Evolutionary conservation across 2,888 invertebrate species (phyloP), one percentile per base, ranked within the genome.

Genomic region (Himalopsyche kuldschensis): DNA sequence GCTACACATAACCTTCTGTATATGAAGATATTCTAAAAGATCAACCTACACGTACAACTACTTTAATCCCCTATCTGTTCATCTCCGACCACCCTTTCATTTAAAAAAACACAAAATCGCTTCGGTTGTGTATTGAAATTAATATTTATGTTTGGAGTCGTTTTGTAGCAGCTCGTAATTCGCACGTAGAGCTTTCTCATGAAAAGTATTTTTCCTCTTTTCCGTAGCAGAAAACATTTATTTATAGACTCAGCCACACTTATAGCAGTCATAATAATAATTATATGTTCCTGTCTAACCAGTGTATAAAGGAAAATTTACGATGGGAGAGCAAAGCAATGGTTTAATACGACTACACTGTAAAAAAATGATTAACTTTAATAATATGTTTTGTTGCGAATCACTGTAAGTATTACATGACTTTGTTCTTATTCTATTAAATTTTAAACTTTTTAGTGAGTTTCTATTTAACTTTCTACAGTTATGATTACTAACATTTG

Each of bases 241-340:
- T 79, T 79, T 79, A 79, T 79, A 75, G 30, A 30, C 75, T 20
- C 20, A 24, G 55, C 46, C 30, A 31, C 82, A 55, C 76, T 55
- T 77, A n/a, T n/a, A 20, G 47, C 82, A 63, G 47, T 82, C 82
- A 82, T 79, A 79, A 48, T 47, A 79, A 55, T 55, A 55, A 55
- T n/a, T n/a, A n/a, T 55, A 55, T 55, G 55, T 55, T 55, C 24
- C 55, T 55, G 55, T 55, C 55, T 55, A 20, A 55, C 20, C 20
- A 20, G 30, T 79, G 48, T 46, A 27, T 79, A 81, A 75, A 69
- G 32, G 27, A 1, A 75, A 75, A 75, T 24, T 41, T 75, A 75
- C 75, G 55, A 55, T 24, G 1, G 24, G 55, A 55, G 24, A 24
- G 55, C 24, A 55, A 24, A 55, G 24, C 41, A 41, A 41, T 41